Conservation (phyloP, 2,888 invertebrate genomes). For the Sminthurides aquaticus region DNA sequence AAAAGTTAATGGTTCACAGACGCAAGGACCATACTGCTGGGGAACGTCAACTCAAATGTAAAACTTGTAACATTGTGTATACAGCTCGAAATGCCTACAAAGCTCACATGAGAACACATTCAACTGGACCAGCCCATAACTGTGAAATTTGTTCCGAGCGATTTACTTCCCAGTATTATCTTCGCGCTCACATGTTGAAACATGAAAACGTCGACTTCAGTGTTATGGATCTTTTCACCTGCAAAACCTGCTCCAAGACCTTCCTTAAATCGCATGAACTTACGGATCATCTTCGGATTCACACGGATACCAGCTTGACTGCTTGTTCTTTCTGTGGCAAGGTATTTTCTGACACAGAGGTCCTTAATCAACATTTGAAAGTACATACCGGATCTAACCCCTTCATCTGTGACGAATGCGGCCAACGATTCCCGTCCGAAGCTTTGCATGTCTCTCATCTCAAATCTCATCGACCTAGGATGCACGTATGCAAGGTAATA, state of each 20-base stretch:
- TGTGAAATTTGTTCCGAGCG: conserved; percentile 24
- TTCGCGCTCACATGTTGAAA: conserved; percentile 18
- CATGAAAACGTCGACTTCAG: conserved; percentile 24
- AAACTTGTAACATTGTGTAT: conserved; percentile 16
- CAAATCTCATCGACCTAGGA: conserved; percentile 27
- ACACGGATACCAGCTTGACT: conserved; percentile 11
- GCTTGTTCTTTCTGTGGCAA: conserved; percentile 23
- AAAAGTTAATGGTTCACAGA: conserved; percentile 22
- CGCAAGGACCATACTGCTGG: conserved; percentile 23
- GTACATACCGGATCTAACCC: conserved; percentile 23
- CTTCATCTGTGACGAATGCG: conserved; percentile 27
- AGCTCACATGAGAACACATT: conserved; percentile 20
- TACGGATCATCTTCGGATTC: conserved; percentile 26
- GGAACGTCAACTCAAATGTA: conserved; percentile 22
- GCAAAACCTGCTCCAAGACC: conserved; percentile 26
- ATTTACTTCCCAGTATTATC: conserved; percentile 12
- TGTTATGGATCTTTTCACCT: conserved; percentile 24
- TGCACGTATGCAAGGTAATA: conserved; percentile 25
- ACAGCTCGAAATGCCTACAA: conserved; percentile 13
- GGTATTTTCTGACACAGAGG: conserved; percentile 6
- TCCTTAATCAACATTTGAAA: conserved; percentile 9
- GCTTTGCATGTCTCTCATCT: conserved; percentile 25
- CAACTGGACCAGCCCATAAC: conserved; percentile 2
- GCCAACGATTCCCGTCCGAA: conserved; percentile 18
- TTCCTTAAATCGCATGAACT: conserved; percentile 24